A percentile compares a stretch with the other conserved stretches of the same genome.
These are phyloP conservation scores for Theropithecus gelada DNA, from an alignment of 2,113 vertebrate species.

Conservation along the genomic window DNA sequence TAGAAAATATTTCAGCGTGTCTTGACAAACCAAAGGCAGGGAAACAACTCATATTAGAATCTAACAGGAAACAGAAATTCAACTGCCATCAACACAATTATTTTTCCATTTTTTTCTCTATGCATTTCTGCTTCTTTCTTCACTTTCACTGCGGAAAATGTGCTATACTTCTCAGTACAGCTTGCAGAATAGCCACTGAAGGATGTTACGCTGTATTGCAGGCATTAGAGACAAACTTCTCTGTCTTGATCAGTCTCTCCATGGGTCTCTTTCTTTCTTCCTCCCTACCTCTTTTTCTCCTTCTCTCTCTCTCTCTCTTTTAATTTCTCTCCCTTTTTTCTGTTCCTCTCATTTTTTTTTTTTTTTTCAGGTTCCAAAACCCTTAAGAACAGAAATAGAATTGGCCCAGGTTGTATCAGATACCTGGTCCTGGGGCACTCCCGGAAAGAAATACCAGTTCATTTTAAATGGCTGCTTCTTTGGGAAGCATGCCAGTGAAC, in stretches of 20 bases:
- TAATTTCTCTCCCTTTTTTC: fast-evolving
- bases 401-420: background rate
- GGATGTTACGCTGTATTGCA: background rate
- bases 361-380: background rate
- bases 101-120: background rate
- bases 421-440: background rate
- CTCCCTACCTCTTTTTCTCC: background rate
- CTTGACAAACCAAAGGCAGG: background rate
- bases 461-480: background rate
- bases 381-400: background rate
- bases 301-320: background rate
- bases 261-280: fast-evolving
- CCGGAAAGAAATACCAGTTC: background rate
- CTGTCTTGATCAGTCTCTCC: background rate
- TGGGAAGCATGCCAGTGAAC: background rate
- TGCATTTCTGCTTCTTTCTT: background rate
- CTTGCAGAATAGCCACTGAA: background rate
- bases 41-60: background rate
- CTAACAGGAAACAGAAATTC: background rate
- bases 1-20: background rate
- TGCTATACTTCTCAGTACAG: background rate
- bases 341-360: background rate
- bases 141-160: background rate
- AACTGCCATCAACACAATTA: background rate
- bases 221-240: fast-evolving